phyloP scores from a whole-genome alignment of 2,888 invertebrate genomes.

The Erebia epiphron region DNA sequence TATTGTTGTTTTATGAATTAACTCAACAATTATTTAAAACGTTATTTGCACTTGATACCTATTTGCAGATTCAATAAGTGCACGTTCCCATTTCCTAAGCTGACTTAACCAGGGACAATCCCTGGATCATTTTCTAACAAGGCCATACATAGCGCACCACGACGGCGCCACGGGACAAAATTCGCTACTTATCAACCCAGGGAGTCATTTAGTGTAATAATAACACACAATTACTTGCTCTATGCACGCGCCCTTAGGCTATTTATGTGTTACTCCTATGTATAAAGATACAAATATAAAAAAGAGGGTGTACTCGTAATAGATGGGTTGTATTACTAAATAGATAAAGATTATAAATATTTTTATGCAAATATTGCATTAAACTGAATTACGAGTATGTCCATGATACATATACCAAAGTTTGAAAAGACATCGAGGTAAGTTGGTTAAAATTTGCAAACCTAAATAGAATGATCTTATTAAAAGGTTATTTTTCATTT shows the following conservation, averaged over 20 bases:
- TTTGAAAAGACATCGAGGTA: too few relatives aligned
- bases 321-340: background rate
- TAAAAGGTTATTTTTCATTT: background rate
- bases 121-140: background rate
- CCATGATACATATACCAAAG: too few relatives aligned
- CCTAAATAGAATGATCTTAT: too few relatives aligned
- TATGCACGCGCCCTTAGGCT: slow-evolving; percentile 21
- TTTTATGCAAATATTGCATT: background rate
- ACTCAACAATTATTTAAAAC: too few relatives aligned
- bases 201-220: slow-evolving; percentile 23
- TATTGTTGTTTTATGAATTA: too few relatives aligned
- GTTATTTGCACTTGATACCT: too few relatives aligned
- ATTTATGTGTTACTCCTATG: slow-evolving; percentile 7
- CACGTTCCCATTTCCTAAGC: too few relatives aligned
- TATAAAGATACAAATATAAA: slow-evolving; percentile 6
- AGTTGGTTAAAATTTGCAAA: too few relatives aligned
- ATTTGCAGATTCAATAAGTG: too few relatives aligned
- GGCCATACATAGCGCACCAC: background rate
- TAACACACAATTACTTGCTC: slow-evolving; percentile 25
- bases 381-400: too few relatives aligned
- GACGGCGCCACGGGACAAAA: background rate
- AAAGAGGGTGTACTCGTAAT: background rate
- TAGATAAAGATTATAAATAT: background rate
- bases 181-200: slow-evolving; percentile 22
- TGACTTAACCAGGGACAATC: too few relatives aligned